Evolutionary conservation across 2,888 invertebrate genomes (phyloP).

Genomic region (Gryllus longicercus): DNA sequence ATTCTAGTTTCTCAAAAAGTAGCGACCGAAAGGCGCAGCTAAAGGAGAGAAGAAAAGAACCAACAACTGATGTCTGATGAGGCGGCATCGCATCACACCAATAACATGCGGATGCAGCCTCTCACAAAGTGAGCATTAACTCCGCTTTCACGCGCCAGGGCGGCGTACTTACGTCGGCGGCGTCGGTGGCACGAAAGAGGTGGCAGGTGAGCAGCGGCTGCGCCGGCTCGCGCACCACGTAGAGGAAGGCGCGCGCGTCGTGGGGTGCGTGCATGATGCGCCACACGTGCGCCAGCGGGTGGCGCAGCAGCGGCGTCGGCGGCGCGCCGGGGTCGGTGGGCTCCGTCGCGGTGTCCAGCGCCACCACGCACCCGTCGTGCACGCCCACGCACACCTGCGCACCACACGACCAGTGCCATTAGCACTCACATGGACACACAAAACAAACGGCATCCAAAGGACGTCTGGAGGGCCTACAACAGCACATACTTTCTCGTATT

Average conservation of each 20-base stretch:
- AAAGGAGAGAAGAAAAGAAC: no score
- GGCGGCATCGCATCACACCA: no score
- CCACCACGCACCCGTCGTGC: constrained; percentile 57
- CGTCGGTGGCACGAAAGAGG: constrained; percentile 64
- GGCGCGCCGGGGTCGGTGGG: constrained; percentile 42
- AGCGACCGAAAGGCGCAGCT: no score
- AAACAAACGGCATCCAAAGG: no score
- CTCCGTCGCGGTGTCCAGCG: constrained; percentile 29
- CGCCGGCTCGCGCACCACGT: constrained; percentile 64
- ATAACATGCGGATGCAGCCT: no score
- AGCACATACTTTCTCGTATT: no score
- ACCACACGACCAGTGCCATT: neutral
- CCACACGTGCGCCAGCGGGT: constrained; percentile 43
- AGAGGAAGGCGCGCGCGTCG: constrained; percentile 61
- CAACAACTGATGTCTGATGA: no score
- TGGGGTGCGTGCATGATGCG: constrained; percentile 30
- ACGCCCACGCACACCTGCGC: constrained; percentile 63
- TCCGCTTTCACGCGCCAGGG: no score
- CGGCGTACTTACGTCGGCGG: constrained; percentile 61
- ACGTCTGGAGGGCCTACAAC: no score
- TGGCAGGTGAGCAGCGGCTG: constrained; percentile 72
- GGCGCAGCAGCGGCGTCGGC: constrained; percentile 44
- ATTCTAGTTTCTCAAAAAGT: no score
- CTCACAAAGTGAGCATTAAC: no score
- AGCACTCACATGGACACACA: neutral